A percentile compares a stretch with the other conserved stretches of the same genome.
These are phyloP conservation scores for Bradypodion ventrale DNA, from an alignment of 2,797 vertebrate species.

Conservation along the genomic window DNA sequence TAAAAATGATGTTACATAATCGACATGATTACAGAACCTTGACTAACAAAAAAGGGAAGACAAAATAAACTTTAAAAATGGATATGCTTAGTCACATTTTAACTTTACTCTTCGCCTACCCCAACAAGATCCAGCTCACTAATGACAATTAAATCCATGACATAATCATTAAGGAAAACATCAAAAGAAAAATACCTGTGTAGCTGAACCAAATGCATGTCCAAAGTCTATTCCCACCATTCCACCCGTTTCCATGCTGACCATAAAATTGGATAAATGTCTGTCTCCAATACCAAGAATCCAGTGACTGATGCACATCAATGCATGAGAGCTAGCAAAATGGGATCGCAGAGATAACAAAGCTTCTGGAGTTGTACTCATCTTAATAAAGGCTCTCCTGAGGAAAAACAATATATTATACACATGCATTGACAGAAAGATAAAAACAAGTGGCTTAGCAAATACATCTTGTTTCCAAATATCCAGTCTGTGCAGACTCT, in stretches of 20 bases:
- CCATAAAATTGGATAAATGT: conserved; percentile 96
- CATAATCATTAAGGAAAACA: neutral
- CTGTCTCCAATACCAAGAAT: conserved; percentile 94
- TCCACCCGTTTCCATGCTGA: conserved; percentile 90
- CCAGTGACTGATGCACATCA: conserved; percentile 96
- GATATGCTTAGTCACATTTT: neutral
- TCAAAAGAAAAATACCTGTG: conserved; percentile 80
- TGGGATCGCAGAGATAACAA: conserved; percentile 91
- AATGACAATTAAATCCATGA: neutral
- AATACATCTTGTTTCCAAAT: neutral
- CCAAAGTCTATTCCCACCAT: conserved; percentile 97
- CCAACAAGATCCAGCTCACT: neutral
- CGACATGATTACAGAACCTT: too few species aligned
- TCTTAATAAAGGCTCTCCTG: conserved; percentile 91
- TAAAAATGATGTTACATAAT: too few species aligned
- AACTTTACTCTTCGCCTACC: neutral
- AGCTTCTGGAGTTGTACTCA: conserved; percentile 92
- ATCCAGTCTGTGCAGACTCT: too few species aligned
- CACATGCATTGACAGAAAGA: neutral
- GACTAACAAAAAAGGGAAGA: too few species aligned
- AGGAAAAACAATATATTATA: conserved; percentile 22
- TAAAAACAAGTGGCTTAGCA: neutral
- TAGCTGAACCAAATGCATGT: conserved; percentile 92
- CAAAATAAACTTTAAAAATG: too few species aligned
- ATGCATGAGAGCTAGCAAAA: conserved; percentile 89